phyloP scores from a whole-genome alignment of 2,113 vertebrate species.

The Podiceps cristatus region DNA sequence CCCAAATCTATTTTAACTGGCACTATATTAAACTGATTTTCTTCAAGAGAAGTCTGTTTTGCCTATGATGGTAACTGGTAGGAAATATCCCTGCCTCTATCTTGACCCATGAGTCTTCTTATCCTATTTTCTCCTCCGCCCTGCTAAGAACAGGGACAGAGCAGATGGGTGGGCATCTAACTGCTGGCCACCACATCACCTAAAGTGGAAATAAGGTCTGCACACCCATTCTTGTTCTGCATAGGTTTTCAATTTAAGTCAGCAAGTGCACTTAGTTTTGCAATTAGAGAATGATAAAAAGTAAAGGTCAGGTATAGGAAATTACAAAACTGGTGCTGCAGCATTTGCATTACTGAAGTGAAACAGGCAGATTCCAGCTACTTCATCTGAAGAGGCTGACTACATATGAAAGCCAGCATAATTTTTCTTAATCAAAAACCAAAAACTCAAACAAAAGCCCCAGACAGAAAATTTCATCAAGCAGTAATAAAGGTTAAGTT shows the following conservation, averaged over 20 bases:
- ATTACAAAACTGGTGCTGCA: not conserved
- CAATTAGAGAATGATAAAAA: not conserved
- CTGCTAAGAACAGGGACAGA: not conserved
- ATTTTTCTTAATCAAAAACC: not conserved
- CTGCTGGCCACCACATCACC: not conserved
- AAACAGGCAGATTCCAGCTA: not conserved
- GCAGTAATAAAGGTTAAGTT: not conserved
- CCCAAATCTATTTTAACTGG: not conserved
- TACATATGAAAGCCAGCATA: not conserved
- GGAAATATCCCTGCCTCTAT: not conserved
- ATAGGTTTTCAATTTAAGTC: not conserved
- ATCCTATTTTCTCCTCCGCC: not conserved
- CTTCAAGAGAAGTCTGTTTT: not conserved
- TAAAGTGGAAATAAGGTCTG: not conserved
- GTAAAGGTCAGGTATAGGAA: not conserved
- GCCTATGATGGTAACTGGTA: not conserved
- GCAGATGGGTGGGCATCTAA: not conserved
- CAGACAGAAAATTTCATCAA: not conserved
- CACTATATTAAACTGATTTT: not conserved
- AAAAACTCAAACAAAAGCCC: not conserved
- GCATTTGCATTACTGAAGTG: not conserved
- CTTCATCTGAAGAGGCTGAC: not conserved
- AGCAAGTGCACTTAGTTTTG: not conserved
- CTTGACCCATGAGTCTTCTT: not conserved
- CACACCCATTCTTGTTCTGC: not conserved